A percentile compares a stretch with the other conserved stretches of the same genome.
Conservation (phyloP, 1,140 invertebrate genomes). For the Lamellibrachia luymesi region DNA sequence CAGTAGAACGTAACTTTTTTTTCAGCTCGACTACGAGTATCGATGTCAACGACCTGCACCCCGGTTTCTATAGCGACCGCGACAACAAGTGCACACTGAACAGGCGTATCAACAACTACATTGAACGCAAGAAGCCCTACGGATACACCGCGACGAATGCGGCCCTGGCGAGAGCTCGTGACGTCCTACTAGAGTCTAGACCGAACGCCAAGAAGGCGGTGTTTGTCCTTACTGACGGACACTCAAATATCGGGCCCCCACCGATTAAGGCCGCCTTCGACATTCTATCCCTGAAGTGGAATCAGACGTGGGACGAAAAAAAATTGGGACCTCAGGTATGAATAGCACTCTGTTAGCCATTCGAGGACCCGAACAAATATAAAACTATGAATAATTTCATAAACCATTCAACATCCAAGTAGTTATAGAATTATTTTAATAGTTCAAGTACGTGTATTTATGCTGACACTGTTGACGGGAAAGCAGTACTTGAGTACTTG, state of each 20-base stretch:
- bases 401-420: neutral
- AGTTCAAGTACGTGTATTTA: no score
- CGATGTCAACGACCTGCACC: conserved; percentile 35
- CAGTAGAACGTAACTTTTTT: neutral
- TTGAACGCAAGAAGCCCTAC: conserved; percentile 29
- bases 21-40: conserved; percentile 33
- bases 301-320: conserved; percentile 31
- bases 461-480: neutral
- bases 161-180: conserved; percentile 29
- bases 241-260: conserved; percentile 38
- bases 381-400: neutral
- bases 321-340: conserved; percentile 33
- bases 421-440: neutral
- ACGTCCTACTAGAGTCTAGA: conserved; percentile 32
- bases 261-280: conserved; percentile 38
- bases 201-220: conserved; percentile 36
- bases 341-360: neutral
- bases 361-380: no score
- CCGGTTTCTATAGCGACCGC: conserved; percentile 23
- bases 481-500: neutral
- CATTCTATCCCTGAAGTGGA: conserved; percentile 37
- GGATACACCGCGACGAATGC: conserved; percentile 38
- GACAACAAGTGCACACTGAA: conserved; percentile 37
- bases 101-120: conserved; percentile 22
- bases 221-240: conserved; percentile 38